Percentiles rank a stretch among this genome's conserved stretches.
Evolutionary conservation across 2,797 vertebrate species (phyloP).

Genomic region (Tiaroga cobitis): DNA sequence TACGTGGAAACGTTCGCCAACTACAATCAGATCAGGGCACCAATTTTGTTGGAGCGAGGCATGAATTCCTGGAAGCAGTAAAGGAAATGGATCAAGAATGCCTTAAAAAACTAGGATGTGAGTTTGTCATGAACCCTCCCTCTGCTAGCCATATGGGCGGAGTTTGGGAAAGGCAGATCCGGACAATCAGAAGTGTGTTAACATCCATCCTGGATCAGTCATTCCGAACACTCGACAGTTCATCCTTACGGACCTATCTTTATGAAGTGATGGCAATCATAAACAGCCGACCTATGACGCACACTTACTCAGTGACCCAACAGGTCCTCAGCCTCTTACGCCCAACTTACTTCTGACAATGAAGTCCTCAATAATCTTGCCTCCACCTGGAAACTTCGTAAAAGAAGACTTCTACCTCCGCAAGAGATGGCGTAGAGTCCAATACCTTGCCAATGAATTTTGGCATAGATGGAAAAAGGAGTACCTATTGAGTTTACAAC

Average conservation of each 20-base stretch:
- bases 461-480: conserved; percentile 18
- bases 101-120: not conserved
- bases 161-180: not conserved
- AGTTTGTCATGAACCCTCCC: conserved; percentile 26
- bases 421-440: not conserved
- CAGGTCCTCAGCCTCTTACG: conserved; percentile 27
- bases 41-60: not conserved
- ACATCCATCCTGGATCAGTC: not conserved
- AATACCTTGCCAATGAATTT: conserved; percentile 30
- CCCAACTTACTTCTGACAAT: conserved; percentile 45
- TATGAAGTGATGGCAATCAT: conserved; percentile 55
- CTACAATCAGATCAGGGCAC: not conserved
- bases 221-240: not conserved
- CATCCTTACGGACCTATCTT: conserved; percentile 36
- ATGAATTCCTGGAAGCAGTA: not conserved
- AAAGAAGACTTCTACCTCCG: not conserved
- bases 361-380: conserved; percentile 34
- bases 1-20: not conserved
- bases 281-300: conserved; percentile 51
- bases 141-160: conserved; percentile 31
- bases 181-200: conserved; percentile 1
- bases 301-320: conserved; percentile 42
- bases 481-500: conserved; percentile 48
- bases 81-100: not conserved
- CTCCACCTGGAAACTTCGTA: conserved; percentile 14